Evolutionary conservation across 2,113 vertebrate genomes (phyloP).

Genomic region (Nyctibius bracteatus): DNA sequence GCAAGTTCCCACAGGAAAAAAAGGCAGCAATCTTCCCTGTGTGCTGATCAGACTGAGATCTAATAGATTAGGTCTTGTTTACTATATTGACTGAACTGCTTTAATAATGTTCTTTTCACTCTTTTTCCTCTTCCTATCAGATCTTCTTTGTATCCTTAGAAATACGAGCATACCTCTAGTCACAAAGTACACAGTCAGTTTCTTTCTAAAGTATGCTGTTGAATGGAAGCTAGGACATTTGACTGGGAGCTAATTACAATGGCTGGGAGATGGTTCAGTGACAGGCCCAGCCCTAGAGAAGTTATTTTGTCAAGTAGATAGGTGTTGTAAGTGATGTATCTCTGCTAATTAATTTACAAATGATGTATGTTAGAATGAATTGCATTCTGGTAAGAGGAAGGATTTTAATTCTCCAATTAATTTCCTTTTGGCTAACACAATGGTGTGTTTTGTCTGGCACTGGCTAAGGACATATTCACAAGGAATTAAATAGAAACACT

Average conservation of each 20-base stretch:
- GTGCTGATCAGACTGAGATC: background rate
- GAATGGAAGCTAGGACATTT: background rate
- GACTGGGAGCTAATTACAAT: background rate
- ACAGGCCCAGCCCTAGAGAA: background rate
- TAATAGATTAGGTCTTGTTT: background rate
- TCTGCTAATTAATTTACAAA: background rate
- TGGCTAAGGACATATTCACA: background rate
- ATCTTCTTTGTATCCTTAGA: background rate
- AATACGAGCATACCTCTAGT: background rate
- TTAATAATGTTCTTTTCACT: background rate
- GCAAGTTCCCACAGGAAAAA: background rate
- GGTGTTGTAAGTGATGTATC: background rate
- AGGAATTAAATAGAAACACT: background rate
- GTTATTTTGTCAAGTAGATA: background rate
- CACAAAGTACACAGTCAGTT: background rate
- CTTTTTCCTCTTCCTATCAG: background rate
- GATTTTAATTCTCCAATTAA: background rate
- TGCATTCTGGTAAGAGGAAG: background rate
- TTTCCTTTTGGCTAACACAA: background rate
- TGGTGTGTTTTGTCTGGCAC: background rate
- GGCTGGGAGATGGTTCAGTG: background rate
- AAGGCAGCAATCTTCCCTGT: background rate
- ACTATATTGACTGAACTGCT: background rate
- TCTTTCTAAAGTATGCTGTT: background rate
- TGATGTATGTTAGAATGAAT: background rate